Base-by-base conservation (phyloP, 1,140 invertebrate genomes). In the Aporrectodea caliginosa region DNA sequence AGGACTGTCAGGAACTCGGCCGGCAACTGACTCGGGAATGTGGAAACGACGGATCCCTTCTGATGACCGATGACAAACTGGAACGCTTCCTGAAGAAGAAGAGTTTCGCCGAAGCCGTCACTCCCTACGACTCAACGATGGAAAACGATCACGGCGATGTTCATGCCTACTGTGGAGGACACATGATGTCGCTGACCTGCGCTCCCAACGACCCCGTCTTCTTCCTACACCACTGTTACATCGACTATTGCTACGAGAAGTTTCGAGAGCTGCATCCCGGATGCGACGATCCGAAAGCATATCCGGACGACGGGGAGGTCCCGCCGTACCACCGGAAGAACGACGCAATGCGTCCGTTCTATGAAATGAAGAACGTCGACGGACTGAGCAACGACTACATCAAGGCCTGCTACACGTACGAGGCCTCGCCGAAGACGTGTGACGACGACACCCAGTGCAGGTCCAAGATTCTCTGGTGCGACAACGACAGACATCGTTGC, bases 121-220 rank as follows among this genome's bases (percentile, higher is more conserved):
- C n/a, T 30, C 73, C 73, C 29, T 22, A 74, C 1, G 34, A 33
- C 73, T 27, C 16, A 31, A 74, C 16, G 31, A n/a, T 74, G n/a
- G 73, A 74, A 31, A 34, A 74, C 16, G n/a, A 74, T 34, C 73
- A 74, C 73, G 73, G 73, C 34, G 31, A 33, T 22, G 34, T 74
- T 30, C 73, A 74, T 16, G 32, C 31, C 27, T 74, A 31, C 1
- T 22, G 29, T 31, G 73, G 32, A 2, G 73, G 73, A 30, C 73
- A 74, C 30, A 74, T 74, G 73, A 30, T 33, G 73, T 31, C 31
- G 31, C 31, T 74, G 1, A 74, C 34, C 0, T 74, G 73, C 22
- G 1, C 73, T 1, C 73, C 73, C 2, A 33, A 74, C 73, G 73
- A 74, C n/a, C 27, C 32, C 16, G n/a, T 74, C 73, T 74, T 74